Base-by-base conservation (phyloP, 2,888 invertebrate species). In the Trypoxylon attenuatum region DNA sequence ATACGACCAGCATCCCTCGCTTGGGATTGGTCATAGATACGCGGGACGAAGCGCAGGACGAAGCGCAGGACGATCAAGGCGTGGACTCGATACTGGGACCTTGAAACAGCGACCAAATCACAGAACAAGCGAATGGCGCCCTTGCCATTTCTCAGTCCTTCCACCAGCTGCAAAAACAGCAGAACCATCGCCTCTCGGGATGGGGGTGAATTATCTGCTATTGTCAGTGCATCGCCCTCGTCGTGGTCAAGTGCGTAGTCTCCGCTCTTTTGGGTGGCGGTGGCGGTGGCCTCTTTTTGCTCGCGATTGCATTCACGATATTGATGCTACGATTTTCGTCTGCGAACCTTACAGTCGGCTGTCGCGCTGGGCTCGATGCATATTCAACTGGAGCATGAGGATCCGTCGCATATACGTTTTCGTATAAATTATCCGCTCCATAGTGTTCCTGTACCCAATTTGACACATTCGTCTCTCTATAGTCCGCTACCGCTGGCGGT, bases 381-480 rank as follows among this genome's bases (percentile, higher is more conserved):
- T 88, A 89, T 64, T 89, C 89, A 18, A 87, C 88, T 52, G 88
- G 90, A 6, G 85, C 86, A 47, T 87, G 87, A 0, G 84, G 81
- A 58, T 84, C 85, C 38, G 88, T 88, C 52, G 89, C 87, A 77
- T 90, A 91, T 3, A 95, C 91, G 82, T 95, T 95, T 85, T 95
- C 95, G 84, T 95, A 95, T 53, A 93, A 88, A 69, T 93, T 93
- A 76, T 92, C 90, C 2, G 78, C 75, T 1, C 95, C 95, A 79
- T 95, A 96, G 81, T 96, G 96, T 83, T 96, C 95, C 80, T 94
- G 93, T 53, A 96, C 94, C 96, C 96, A 96, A 86, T 95, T 94
- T 16, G 94, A 94, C 0, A 96, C 95, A 80, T 95, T 95, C 2
- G 94, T 93, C 82, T 94, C 94, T n/a, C 92, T 91, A 78, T 93